A percentile compares a stretch with the other conserved stretches of the same genome.
These are phyloP conservation scores for Nomada flava DNA, from an alignment of 2,888 invertebrate genomes.

Conservation along the genomic window DNA sequence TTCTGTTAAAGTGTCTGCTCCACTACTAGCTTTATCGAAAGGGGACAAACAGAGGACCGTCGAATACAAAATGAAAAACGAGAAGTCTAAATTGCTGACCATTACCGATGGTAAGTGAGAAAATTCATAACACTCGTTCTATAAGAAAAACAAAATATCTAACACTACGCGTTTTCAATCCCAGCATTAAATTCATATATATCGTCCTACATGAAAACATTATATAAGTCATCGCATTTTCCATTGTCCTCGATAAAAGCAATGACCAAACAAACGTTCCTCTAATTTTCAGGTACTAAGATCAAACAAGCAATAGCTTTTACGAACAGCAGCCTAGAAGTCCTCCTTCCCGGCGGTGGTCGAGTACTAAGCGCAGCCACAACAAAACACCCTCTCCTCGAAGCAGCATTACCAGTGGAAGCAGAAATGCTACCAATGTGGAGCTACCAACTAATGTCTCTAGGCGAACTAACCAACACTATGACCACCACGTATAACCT, in stretches of 20 bases:
- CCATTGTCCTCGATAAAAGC: neutral
- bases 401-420: slow-evolving; percentile 93
- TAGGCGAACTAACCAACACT: slow-evolving; percentile 91
- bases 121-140: neutral
- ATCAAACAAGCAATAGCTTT: slow-evolving; percentile 91
- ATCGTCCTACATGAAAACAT: too few relatives aligned
- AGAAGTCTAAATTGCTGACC: slow-evolving; percentile 88
- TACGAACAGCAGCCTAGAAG: slow-evolving; percentile 91
- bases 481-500: slow-evolving; percentile 93
- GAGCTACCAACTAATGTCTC: slow-evolving; percentile 92
- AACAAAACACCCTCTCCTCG: slow-evolving; percentile 92
- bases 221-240: too few relatives aligned
- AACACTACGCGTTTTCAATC: too few relatives aligned
- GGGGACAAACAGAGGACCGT: slow-evolving; percentile 85
- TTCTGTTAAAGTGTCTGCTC: slow-evolving; percentile 89
- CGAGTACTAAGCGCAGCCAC: slow-evolving; percentile 91
- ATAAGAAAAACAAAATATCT: too few relatives aligned
- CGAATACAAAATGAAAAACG: slow-evolving; percentile 88
- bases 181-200: too few relatives aligned
- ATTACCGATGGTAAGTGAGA: slow-evolving; percentile 87
- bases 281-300: slow-evolving; percentile 83
- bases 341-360: slow-evolving; percentile 91
- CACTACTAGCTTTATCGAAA: slow-evolving; percentile 86
- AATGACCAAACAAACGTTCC: too few relatives aligned
- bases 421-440: slow-evolving; percentile 96